A percentile compares a stretch with the other conserved stretches of the same genome.
Evolutionary conservation across 1,140 invertebrate genomes (phyloP).

Genomic region (Ganaspis sp.): DNA sequence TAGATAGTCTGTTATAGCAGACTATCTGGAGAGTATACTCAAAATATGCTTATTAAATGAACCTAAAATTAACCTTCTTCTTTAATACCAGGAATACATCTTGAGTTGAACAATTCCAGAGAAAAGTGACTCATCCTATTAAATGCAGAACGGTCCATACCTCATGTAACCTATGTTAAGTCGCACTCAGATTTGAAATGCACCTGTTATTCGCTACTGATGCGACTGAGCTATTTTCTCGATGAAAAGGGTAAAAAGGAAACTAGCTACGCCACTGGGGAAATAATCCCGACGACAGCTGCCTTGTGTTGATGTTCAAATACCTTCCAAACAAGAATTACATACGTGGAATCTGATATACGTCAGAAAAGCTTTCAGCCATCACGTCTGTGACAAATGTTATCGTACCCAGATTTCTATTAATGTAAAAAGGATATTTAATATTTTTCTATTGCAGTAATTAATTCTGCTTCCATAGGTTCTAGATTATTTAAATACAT

Average conservation of each 20-base stretch:
- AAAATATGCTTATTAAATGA: no score
- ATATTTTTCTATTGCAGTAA: no score
- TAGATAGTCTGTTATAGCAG: no score
- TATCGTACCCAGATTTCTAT: background rate
- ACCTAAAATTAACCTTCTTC: background rate
- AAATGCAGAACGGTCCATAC: conserved; percentile 20
- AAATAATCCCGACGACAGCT: conserved; percentile 27
- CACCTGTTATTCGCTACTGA: conserved; percentile 15
- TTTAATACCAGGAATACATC: background rate
- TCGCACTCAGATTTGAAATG: conserved; percentile 11
- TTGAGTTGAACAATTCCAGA: background rate
- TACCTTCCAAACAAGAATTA: conserved; percentile 5
- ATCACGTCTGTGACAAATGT: background rate
- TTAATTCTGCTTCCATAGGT: no score
- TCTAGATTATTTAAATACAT: no score
- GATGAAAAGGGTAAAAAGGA: conserved; percentile 1
- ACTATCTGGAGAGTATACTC: no score
- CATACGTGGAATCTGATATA: background rate
- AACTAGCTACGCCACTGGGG: conserved; percentile 20
- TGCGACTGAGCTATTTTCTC: background rate
- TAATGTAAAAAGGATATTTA: no score
- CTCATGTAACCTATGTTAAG: background rate
- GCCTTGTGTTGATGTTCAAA: background rate
- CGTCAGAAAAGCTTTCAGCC: background rate
- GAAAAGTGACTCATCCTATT: conserved; percentile 23